Percentiles rank a stretch among this genome's conserved stretches.
phyloP scores from a whole-genome alignment of 1,140 invertebrate genomes.

The Monochamus saltuarius region DNA sequence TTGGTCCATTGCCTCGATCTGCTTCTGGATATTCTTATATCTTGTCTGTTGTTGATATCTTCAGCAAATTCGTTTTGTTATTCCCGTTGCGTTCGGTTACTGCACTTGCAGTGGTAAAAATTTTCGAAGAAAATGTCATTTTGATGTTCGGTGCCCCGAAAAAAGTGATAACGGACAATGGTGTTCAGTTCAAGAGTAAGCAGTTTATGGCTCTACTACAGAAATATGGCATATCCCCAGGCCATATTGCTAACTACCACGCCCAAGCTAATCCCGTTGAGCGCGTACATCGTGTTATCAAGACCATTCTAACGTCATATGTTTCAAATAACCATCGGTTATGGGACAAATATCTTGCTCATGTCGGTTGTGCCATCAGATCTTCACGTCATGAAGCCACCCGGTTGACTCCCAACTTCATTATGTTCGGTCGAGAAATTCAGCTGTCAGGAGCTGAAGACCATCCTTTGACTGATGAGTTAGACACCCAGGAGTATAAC shows the following conservation, averaged over 20 bases:
- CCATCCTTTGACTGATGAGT: too few relatives aligned
- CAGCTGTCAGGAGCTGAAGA: too few relatives aligned
- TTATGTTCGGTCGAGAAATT: too few relatives aligned
- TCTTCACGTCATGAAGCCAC: too few relatives aligned
- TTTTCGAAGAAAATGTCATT: slow-evolving; percentile 18
- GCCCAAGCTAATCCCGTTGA: slow-evolving; percentile 25
- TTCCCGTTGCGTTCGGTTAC: slow-evolving; percentile 21
- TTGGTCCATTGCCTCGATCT: slow-evolving; percentile 11
- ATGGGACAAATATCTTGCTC: too few relatives aligned
- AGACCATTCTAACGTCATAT: slow-evolving; percentile 39
- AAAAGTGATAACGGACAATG: slow-evolving; percentile 15
- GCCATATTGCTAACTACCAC: slow-evolving; percentile 17
- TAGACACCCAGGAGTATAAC: too few relatives aligned
- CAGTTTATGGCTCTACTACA: not conserved
- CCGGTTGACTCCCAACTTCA: too few relatives aligned
- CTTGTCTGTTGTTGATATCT: slow-evolving; percentile 14
- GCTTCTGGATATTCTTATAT: slow-evolving; percentile 15
- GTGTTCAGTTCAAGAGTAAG: slow-evolving; percentile 5
- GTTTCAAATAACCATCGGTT: slow-evolving; percentile 38
- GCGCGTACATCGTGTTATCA: slow-evolving; percentile 37
- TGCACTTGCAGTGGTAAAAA: not conserved
- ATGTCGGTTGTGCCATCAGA: too few relatives aligned
- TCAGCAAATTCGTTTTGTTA: slow-evolving; percentile 20
- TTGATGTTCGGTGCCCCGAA: slow-evolving; percentile 28
- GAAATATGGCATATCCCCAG: slow-evolving; percentile 1